Evolutionary conservation across 1,140 invertebrate species (phyloP).

Genomic region (Camponotus pennsylvanicus): DNA sequence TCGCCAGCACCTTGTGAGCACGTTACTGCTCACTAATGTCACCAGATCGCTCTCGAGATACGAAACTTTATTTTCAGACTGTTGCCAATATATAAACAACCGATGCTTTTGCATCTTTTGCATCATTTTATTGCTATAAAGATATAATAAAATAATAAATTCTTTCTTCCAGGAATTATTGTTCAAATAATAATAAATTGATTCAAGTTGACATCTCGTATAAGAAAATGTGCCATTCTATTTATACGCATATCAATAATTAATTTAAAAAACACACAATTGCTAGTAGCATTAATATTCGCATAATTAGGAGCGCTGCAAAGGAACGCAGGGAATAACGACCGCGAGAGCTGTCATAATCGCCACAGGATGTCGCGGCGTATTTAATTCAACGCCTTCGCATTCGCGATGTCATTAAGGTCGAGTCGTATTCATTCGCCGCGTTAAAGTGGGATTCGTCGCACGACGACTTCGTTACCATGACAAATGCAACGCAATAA

Average conservation of each 20-base stretch:
- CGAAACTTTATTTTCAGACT: slow-evolving; percentile 1
- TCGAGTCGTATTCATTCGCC: slow-evolving; percentile 47
- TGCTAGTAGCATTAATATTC: slow-evolving; percentile 15
- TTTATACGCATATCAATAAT: not conserved
- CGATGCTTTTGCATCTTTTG: not conserved
- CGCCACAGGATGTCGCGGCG: slow-evolving; percentile 33
- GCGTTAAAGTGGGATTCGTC: slow-evolving; percentile 47
- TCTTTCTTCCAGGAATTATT: not conserved
- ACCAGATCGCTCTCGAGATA: not conserved
- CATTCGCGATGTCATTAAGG: slow-evolving; percentile 60
- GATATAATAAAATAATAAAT: not conserved
- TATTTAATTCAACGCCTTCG: slow-evolving; percentile 56
- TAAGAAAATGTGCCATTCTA: not conserved
- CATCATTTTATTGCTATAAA: not conserved
- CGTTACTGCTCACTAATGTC: slow-evolving; percentile 21
- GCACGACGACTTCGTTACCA: slow-evolving; percentile 57
- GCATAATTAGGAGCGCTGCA: slow-evolving; percentile 3
- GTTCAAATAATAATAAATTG: not conserved
- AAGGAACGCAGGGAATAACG: slow-evolving; percentile 31
- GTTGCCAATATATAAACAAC: not conserved
- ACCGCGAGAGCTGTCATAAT: slow-evolving; percentile 34
- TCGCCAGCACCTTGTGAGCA: slow-evolving; percentile 32
- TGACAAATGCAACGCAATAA: slow-evolving; percentile 59
- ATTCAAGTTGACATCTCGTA: not conserved
- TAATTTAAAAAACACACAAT: slow-evolving; percentile 35